phyloP scores from a whole-genome alignment of 2,888 invertebrate species.

The Oscheius sp. region DNA sequence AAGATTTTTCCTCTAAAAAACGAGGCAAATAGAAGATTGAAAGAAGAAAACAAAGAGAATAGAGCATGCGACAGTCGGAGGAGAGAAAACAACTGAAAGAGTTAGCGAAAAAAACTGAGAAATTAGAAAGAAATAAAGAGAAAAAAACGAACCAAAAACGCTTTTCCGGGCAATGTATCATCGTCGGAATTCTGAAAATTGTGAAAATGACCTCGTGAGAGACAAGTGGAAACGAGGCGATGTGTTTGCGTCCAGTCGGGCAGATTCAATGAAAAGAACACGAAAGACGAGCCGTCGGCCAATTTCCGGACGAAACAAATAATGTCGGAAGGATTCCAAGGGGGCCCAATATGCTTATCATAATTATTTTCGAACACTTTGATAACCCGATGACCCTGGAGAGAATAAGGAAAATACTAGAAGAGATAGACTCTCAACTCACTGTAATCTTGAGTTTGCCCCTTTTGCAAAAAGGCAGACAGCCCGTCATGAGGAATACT shows the following conservation, averaged over 20 bases:
- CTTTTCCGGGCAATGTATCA: slow-evolving; percentile 27
- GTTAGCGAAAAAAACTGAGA: background rate
- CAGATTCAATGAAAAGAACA: background rate
- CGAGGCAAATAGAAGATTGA: background rate
- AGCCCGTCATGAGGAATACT: too few species aligned
- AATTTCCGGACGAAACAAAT: slow-evolving; percentile 30
- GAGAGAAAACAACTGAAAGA: slow-evolving; percentile 3
- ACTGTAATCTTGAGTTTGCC: too few species aligned
- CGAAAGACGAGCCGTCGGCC: background rate
- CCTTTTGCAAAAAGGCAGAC: too few species aligned
- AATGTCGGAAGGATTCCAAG: background rate
- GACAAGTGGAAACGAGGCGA: background rate
- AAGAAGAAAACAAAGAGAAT: background rate
- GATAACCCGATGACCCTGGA: too few species aligned
- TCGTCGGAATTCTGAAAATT: slow-evolving; percentile 18
- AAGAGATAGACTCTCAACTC: too few species aligned
- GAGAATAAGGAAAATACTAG: too few species aligned
- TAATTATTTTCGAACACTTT: too few species aligned
- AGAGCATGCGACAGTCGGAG: slow-evolving; percentile 19
- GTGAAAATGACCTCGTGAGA: background rate
- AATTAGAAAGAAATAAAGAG: background rate
- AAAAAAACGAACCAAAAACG: slow-evolving; percentile 20
- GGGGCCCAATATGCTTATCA: too few species aligned
- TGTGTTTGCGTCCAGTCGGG: background rate
- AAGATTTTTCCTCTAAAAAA: slow-evolving; percentile 27